Evolutionary conservation across 2,797 vertebrate species (phyloP).

Genomic region (Clarias platycephalus): DNA sequence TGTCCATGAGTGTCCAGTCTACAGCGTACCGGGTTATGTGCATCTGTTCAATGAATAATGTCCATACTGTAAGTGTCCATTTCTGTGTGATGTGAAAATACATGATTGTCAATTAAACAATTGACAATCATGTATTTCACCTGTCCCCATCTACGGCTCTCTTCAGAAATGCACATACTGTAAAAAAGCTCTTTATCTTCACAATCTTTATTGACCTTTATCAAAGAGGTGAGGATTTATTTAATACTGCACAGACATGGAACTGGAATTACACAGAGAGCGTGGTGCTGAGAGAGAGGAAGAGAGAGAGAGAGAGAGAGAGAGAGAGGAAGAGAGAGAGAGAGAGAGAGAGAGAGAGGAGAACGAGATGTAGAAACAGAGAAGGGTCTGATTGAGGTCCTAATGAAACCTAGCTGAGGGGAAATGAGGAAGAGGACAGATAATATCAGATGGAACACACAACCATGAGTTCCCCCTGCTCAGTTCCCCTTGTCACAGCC

Average conservation of each 20-base stretch:
- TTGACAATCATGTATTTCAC: too few species aligned
- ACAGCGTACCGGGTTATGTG: too few species aligned
- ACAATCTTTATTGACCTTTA: slow-evolving; percentile 8
- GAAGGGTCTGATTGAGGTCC: background rate
- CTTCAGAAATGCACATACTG: too few species aligned
- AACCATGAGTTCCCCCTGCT: slow-evolving; percentile 20
- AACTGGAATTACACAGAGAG: background rate
- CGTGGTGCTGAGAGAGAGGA: background rate
- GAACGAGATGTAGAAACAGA: background rate
- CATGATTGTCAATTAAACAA: too few species aligned
- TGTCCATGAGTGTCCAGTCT: too few species aligned
- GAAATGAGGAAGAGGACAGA: slow-evolving; percentile 1
- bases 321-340: background rate
- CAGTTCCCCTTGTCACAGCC: slow-evolving; percentile 36
- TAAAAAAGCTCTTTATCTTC: background rate
- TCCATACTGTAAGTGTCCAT: too few species aligned
- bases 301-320: background rate
- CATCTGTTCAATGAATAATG: too few species aligned
- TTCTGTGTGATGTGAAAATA: too few species aligned
- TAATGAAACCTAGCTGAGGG: slow-evolving; percentile 20
- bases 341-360: background rate
- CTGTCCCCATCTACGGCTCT: too few species aligned
- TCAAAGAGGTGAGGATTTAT: slow-evolving; percentile 9
- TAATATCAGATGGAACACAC: background rate
- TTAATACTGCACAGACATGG: background rate